phyloP scores from a whole-genome alignment of 2,888 invertebrate species.

The Orthonevra nobilis region DNA sequence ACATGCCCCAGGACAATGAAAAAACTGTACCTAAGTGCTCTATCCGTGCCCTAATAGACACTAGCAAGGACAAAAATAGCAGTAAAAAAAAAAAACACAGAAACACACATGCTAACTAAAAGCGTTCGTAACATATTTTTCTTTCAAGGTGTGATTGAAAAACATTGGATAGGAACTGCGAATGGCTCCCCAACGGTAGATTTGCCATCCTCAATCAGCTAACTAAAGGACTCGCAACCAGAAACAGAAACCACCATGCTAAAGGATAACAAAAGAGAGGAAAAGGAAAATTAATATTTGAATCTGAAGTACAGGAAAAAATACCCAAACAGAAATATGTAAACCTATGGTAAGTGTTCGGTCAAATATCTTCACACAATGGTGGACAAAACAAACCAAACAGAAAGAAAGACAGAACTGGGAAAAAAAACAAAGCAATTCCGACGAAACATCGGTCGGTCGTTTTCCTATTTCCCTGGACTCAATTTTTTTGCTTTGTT shows the following conservation, averaged over 20 bases:
- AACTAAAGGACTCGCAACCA: no score
- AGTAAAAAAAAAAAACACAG: not conserved
- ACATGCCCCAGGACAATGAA: slow-evolving; percentile 10
- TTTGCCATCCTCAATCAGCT: slow-evolving; percentile 3
- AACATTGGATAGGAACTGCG: slow-evolving; percentile 57
- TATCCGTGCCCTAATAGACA: slow-evolving; percentile 39
- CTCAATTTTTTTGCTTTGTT: not conserved
- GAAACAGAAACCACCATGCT: slow-evolving; percentile 18
- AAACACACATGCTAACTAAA: no score
- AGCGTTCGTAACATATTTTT: slow-evolving; percentile 18
- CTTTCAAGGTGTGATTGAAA: slow-evolving; percentile 56
- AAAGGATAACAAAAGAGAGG: slow-evolving; percentile 39
- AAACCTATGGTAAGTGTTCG: slow-evolving; percentile 35
- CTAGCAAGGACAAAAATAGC: not conserved
- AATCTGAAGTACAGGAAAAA: not conserved
- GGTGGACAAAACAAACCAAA: slow-evolving; percentile 3
- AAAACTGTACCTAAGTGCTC: slow-evolving; percentile 38
- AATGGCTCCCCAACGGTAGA: slow-evolving; percentile 43
- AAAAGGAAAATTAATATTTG: slow-evolving; percentile 56
- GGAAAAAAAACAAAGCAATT: no score
- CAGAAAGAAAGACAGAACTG: slow-evolving; percentile 18
- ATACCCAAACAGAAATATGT: slow-evolving; percentile 7
- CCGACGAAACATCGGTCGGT: slow-evolving; percentile 60
- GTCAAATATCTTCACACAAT: slow-evolving; percentile 41
- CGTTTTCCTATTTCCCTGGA: slow-evolving; percentile 56